A percentile compares a stretch with the other conserved stretches of the same genome.
Evolutionary conservation across 2,797 vertebrate genomes (phyloP).

Genomic region (Echeneis naucrates): DNA sequence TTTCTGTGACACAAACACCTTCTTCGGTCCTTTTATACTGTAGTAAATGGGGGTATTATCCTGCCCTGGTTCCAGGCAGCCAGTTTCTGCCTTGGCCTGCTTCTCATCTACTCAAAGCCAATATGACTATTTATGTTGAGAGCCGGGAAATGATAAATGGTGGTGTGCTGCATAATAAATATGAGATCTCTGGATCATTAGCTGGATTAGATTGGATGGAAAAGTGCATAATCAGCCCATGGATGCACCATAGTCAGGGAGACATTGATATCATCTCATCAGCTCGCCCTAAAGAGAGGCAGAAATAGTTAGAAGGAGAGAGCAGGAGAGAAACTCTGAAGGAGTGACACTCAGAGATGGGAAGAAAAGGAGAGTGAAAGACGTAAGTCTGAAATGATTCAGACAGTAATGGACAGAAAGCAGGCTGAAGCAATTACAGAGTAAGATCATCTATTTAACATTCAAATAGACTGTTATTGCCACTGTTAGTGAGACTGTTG

Average conservation of each 20-base stretch:
- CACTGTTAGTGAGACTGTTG: conserved; percentile 36
- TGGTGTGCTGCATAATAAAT: conserved; percentile 66
- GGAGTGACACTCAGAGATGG: conserved; percentile 34
- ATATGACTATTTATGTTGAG: conserved; percentile 67
- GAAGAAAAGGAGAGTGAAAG: conserved; percentile 23
- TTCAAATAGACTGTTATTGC: conserved; percentile 47
- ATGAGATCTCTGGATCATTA: conserved; percentile 80
- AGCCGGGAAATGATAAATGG: conserved; percentile 71
- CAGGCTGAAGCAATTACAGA: conserved; percentile 58
- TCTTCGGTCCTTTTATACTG: conserved; percentile 29
- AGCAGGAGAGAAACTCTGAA: conserved; percentile 36
- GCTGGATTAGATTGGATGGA: conserved; percentile 73
- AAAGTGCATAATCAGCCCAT: conserved; percentile 75
- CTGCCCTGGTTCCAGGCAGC: conserved; percentile 46
- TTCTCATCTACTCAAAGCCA: conserved; percentile 69
- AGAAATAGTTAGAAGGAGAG: conserved; percentile 27
- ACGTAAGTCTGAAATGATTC: conserved; percentile 47
- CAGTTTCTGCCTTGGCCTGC: conserved; percentile 51
- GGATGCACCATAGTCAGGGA: conserved; percentile 52
- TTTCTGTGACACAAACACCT: conserved; percentile 50
- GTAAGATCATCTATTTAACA: conserved; percentile 60
- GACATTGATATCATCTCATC: conserved; percentile 60
- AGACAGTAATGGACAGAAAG: conserved; percentile 53
- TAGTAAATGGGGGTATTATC: conserved; percentile 41
- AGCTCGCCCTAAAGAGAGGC: conserved; percentile 42